phyloP scores from a whole-genome alignment of 2,888 invertebrate species.

The Dynastes maya region DNA sequence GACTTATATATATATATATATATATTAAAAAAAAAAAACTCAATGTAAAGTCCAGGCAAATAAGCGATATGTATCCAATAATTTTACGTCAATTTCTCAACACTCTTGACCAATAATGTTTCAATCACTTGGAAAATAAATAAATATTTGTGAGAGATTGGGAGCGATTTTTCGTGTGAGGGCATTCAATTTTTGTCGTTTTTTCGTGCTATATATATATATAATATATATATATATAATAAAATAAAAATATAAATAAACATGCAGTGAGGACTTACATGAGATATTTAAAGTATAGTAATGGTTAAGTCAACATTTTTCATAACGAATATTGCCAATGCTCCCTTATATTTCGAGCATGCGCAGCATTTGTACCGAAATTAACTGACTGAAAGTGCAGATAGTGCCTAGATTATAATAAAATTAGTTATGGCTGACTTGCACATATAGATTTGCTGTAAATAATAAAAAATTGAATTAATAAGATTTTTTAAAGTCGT shows the following conservation, averaged over 20 bases:
- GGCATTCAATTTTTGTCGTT: slow-evolving; percentile 43
- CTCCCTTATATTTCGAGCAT: slow-evolving; percentile 25
- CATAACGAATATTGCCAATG: slow-evolving; percentile 54
- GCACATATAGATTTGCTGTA: slow-evolving; percentile 63
- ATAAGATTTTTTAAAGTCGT: slow-evolving; percentile 56
- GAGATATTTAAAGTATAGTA: slow-evolving; percentile 43
- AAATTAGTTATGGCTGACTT: slow-evolving; percentile 64
- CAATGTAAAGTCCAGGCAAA: slow-evolving; percentile 39
- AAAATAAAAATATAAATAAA: not conserved
- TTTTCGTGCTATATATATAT: slow-evolving; percentile 3
- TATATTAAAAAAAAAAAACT: slow-evolving; percentile 3
- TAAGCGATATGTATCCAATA: slow-evolving; percentile 22
- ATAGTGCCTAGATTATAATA: slow-evolving; percentile 68
- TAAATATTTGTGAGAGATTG: not conserved
- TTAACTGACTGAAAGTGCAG: slow-evolving; percentile 63
- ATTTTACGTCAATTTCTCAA: slow-evolving; percentile 27
- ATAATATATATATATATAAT: no score
- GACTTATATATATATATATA: slow-evolving; percentile 11
- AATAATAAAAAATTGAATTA: slow-evolving; percentile 56
- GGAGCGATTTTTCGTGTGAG: slow-evolving; percentile 6
- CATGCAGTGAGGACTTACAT: slow-evolving; percentile 15
- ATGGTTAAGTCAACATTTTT: slow-evolving; percentile 50
- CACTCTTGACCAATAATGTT: slow-evolving; percentile 7
- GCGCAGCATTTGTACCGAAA: slow-evolving; percentile 54
- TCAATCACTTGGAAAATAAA: not conserved